phyloP scores from a whole-genome alignment of 2,113 vertebrate genomes.

The Caracal caracal region DNA sequence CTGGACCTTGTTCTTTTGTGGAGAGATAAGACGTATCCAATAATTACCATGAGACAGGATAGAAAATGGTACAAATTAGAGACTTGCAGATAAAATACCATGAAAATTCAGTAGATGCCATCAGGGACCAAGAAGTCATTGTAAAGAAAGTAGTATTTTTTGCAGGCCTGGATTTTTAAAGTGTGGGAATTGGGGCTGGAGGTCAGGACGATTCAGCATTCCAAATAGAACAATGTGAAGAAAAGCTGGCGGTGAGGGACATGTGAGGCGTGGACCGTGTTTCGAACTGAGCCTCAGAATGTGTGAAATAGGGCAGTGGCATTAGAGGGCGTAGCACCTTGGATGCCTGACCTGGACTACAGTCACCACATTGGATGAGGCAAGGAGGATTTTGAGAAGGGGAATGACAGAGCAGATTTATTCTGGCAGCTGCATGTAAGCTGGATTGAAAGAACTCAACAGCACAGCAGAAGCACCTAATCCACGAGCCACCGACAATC shows the following conservation, averaged over 20 bases:
- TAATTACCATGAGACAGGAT: background rate
- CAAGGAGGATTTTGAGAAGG: background rate
- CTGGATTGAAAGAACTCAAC: background rate
- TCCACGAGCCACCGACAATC: accelerated
- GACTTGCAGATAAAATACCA: background rate
- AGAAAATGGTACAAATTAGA: background rate
- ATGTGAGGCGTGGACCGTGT: background rate
- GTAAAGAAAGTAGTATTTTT: background rate
- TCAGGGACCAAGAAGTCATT: background rate
- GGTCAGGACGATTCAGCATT: background rate
- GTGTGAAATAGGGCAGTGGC: background rate
- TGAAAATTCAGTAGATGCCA: background rate
- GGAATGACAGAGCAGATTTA: background rate
- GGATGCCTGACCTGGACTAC: background rate
- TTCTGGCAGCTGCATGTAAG: background rate
- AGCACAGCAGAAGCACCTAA: background rate
- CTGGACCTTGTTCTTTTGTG: background rate
- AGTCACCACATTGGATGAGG: background rate
- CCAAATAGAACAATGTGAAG: background rate
- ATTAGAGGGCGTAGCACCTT: background rate
- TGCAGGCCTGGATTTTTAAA: background rate
- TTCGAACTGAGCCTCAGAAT: background rate
- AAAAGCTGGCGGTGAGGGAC: background rate
- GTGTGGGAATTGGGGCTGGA: background rate
- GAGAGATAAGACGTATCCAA: background rate